Evolutionary conservation across 2,113 vertebrate species (phyloP).

Genomic region (Mohoua ochrocephala): DNA sequence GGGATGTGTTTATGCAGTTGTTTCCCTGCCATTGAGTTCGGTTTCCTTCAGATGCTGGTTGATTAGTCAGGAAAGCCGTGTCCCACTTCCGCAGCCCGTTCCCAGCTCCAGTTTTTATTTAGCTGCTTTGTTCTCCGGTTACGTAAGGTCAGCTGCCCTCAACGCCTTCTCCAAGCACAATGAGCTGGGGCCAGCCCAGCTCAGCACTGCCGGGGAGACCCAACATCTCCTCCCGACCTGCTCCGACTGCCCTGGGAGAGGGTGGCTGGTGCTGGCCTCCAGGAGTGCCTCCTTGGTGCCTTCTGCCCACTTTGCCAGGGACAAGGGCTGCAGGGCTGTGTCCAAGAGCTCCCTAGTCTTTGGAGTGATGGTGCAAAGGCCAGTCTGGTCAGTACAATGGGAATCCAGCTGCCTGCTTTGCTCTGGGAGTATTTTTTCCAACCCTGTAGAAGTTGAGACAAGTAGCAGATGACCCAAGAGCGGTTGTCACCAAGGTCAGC

Average conservation of each 20-base stretch:
- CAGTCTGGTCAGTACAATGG: accelerated
- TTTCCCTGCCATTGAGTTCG: constrained; percentile 27
- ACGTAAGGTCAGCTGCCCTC: constrained; percentile 34
- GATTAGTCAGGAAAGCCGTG: constrained; percentile 20
- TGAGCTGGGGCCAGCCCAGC: neutral
- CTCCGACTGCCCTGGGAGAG: accelerated
- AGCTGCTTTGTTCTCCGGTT: constrained; percentile 20
- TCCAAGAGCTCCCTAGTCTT: neutral
- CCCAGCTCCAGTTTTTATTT: constrained; percentile 55
- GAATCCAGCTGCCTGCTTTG: neutral
- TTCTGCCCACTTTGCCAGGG: neutral
- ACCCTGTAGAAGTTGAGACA: neutral
- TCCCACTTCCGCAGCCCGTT: constrained; percentile 34
- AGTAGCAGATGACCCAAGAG: neutral
- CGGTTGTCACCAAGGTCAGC: neutral
- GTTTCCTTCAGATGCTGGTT: constrained; percentile 52
- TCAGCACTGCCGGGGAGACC: neutral
- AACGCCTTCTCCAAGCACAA: neutral
- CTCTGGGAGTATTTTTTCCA: neutral
- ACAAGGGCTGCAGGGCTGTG: neutral
- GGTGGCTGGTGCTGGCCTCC: neutral
- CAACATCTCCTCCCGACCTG: accelerated
- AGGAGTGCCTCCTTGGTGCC: neutral
- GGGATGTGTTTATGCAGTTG: constrained; percentile 52
- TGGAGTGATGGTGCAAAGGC: neutral